phyloP scores from a whole-genome alignment of 2,797 vertebrate species.

The Peromyscus eremicus region DNA sequence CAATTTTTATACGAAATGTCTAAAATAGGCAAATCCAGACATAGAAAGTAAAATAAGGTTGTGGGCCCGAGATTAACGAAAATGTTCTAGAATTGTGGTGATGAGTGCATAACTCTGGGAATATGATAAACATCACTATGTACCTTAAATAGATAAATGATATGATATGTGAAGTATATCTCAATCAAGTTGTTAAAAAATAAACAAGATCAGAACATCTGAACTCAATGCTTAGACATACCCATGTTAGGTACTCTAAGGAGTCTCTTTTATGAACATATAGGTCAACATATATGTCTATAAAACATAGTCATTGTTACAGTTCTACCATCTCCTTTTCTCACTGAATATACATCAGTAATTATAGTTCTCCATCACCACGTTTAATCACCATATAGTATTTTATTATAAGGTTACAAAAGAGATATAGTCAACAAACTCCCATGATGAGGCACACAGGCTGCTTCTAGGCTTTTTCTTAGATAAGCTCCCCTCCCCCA shows the following conservation, averaged over 20 bases:
- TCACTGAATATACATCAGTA: not conserved
- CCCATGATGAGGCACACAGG: not conserved
- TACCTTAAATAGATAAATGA: not conserved
- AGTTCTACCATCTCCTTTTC: conserved; percentile 23
- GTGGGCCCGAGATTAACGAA: not conserved
- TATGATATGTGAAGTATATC: not conserved
- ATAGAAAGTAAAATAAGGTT: not conserved
- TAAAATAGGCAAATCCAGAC: not conserved
- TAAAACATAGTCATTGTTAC: not conserved
- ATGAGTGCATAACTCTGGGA: not conserved
- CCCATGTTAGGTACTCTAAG: not conserved
- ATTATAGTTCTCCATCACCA: not conserved
- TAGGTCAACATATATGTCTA: not conserved
- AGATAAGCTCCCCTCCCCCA: not conserved
- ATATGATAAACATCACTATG: not conserved
- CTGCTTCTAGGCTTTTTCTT: not conserved
- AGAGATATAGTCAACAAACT: conserved; percentile 12
- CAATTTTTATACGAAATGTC: not conserved
- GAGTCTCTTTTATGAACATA: not conserved
- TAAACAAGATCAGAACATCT: not conserved
- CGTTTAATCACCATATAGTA: conserved; percentile 22
- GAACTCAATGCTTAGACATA: not conserved
- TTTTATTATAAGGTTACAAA: not conserved
- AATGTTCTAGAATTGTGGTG: not conserved
- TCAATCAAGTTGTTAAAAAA: not conserved